Conservation (phyloP, 2,888 invertebrate genomes). For the Isoperla grammatica region DNA sequence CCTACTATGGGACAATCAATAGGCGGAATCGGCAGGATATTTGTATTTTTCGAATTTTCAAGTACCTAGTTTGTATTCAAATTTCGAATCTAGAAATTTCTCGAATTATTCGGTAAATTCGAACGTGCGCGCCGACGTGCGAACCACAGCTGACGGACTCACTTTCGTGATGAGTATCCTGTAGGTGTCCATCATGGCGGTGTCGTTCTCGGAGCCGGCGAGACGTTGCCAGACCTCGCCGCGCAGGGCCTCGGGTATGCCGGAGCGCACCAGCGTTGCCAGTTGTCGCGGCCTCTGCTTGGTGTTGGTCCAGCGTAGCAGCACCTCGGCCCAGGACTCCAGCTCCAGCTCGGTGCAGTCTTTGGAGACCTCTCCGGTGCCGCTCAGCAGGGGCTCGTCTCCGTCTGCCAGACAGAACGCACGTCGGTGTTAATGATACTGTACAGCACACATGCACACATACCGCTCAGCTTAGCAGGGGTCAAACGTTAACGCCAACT, state of each 20-base stretch:
- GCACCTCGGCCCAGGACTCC: conserved; percentile 87
- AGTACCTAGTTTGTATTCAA: no score
- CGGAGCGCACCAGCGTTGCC: conserved; percentile 69
- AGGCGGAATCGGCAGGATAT: no score
- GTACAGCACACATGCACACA: no score
- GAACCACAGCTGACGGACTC: no score
- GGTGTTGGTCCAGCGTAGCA: conserved; percentile 60
- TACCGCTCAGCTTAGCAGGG: no score
- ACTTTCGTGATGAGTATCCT: conserved; percentile 89
- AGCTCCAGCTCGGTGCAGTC: conserved; percentile 92
- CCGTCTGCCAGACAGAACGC: conserved; percentile 54
- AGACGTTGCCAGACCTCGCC: conserved; percentile 98
- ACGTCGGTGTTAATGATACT: no score
- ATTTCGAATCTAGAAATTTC: no score
- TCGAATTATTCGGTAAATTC: no score
- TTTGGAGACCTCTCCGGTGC: conserved; percentile 94
- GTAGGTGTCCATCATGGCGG: conserved; percentile 86
- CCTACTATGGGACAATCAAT: no score
- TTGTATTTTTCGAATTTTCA: no score
- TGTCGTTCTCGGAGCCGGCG: conserved; percentile 78
- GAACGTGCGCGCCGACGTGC: no score
- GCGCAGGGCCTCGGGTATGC: conserved; percentile 92
- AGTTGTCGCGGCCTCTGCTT: conserved; percentile 75
- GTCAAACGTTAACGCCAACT: no score
- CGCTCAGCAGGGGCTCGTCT: conserved; percentile 94